Conservation (phyloP, 2,888 invertebrate genomes). For the Cheiracanthium punctorium region DNA sequence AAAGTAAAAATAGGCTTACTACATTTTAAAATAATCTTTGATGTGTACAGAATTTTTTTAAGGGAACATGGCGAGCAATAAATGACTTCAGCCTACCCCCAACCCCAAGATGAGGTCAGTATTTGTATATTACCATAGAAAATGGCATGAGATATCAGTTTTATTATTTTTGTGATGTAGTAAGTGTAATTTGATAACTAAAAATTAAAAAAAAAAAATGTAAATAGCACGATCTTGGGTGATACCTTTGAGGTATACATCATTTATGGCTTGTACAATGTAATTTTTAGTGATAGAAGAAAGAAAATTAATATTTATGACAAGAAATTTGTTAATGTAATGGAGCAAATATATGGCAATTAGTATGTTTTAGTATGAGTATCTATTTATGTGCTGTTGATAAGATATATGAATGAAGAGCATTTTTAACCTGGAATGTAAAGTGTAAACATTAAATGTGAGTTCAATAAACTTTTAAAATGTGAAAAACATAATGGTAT, state of each 20-base stretch:
- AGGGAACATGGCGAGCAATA: constrained; percentile 9
- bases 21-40: neutral
- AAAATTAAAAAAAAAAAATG: constrained; percentile 24
- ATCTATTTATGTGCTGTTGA: constrained; percentile 46
- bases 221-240: constrained; percentile 51
- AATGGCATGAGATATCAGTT: constrained; percentile 21
- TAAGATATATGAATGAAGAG: constrained; percentile 37
- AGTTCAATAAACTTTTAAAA: constrained; percentile 62
- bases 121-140: constrained; percentile 45
- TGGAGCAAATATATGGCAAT: constrained; percentile 37
- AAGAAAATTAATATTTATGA: constrained; percentile 15
- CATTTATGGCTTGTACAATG: constrained; percentile 49
- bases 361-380: constrained; percentile 49
- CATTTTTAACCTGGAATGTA: constrained; percentile 68
- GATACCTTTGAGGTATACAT: neutral
- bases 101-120: constrained; percentile 50
- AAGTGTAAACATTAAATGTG: constrained; percentile 39
- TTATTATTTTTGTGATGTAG: constrained; percentile 32
- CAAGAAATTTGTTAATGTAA: constrained; percentile 18
- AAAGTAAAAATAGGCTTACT: neutral
- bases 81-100: constrained; percentile 19
- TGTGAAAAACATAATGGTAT: no score
- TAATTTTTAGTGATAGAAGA: constrained; percentile 36
- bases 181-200: constrained; percentile 41
- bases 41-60: neutral